Conservation (phyloP, 2,797 vertebrate genomes). For the Rachycentron canadum region DNA sequence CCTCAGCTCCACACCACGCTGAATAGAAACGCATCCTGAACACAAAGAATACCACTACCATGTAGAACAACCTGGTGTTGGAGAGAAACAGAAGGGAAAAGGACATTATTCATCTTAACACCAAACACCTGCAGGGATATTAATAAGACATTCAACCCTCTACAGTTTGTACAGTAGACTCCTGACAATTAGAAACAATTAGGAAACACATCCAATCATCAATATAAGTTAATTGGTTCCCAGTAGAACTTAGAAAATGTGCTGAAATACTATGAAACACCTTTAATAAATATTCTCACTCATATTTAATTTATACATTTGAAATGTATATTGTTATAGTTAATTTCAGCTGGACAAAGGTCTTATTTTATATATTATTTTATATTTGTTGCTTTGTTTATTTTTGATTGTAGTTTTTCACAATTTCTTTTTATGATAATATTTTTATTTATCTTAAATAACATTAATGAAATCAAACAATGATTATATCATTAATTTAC, state of each 20-base stretch:
- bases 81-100: constrained; percentile 4
- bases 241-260: neutral
- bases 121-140: neutral
- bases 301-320: neutral
- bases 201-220: neutral
- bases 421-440: neutral
- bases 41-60: constrained; percentile 91
- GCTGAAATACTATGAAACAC: neutral
- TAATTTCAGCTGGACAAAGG: neutral
- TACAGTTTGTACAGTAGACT: neutral
- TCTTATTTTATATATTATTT: neutral
- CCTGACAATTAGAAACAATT: neutral
- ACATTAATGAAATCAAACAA: neutral
- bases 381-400: neutral
- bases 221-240: neutral
- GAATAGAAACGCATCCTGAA: constrained; percentile 96
- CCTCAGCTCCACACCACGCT: constrained; percentile 92
- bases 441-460: neutral
- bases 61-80: constrained; percentile 89
- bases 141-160: neutral
- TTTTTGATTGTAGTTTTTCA: neutral
- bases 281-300: neutral
- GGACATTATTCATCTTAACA: neutral
- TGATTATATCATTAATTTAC: neutral
- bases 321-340: neutral